Percentiles rank a stretch among this genome's conserved stretches.
Conservation (phyloP, 2,888 invertebrate species). For the Pristionchus mayeri region DNA sequence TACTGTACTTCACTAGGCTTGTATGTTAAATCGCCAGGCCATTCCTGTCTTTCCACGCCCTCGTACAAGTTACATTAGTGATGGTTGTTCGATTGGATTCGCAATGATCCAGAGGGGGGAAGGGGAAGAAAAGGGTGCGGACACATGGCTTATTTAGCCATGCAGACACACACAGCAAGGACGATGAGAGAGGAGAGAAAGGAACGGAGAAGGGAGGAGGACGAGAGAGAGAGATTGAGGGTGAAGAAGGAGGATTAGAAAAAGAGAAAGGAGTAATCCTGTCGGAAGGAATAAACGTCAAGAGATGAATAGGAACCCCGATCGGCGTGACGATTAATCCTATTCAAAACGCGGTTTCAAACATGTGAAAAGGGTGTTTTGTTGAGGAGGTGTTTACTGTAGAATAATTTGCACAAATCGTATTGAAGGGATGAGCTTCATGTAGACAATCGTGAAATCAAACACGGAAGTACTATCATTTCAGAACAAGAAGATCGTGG, state of each 20-base stretch:
- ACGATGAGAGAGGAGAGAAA: neutral
- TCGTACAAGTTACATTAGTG: slow-evolving; percentile 22
- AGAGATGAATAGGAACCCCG: slow-evolving; percentile 21
- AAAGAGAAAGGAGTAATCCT: slow-evolving; percentile 22
- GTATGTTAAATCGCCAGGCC: slow-evolving; percentile 2
- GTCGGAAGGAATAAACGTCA: slow-evolving; percentile 41
- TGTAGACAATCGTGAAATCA: neutral
- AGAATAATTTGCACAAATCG: neutral
- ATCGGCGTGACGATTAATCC: slow-evolving; percentile 28
- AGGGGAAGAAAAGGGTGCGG: neutral
- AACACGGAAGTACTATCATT: slow-evolving; percentile 51
- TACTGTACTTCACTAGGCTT: too few species aligned
- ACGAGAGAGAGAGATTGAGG: neutral
- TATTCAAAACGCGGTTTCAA: slow-evolving; percentile 2
- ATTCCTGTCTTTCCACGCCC: neutral
- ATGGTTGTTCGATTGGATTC: slow-evolving; percentile 34
- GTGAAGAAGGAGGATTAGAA: slow-evolving; percentile 32
- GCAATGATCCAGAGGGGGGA: slow-evolving; percentile 20
- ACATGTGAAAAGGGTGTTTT: neutral
- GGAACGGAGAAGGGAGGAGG: neutral
- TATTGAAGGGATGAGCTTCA: neutral
- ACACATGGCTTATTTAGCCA: slow-evolving; percentile 37
- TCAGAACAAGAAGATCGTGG: slow-evolving; percentile 75
- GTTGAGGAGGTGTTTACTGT: neutral
- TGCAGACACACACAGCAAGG: slow-evolving; percentile 28